Percentiles rank a stretch among this genome's conserved stretches.
phyloP scores from a whole-genome alignment of 1,140 invertebrate species.

The Pemphigus obesinymphae region DNA sequence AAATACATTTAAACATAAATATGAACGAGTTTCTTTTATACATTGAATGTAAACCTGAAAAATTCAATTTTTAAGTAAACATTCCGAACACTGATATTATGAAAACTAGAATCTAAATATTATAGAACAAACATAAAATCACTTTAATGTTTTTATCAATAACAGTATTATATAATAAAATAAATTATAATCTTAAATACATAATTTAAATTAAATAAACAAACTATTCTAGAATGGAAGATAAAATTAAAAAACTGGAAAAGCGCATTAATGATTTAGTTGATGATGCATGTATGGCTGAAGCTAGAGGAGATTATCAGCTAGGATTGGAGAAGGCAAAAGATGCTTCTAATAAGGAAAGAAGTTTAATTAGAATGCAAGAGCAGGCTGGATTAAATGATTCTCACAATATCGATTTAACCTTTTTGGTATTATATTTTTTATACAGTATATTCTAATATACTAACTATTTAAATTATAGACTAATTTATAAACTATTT shows the following conservation, averaged over 20 bases:
- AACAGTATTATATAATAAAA: no score
- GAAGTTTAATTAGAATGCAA: conserved; percentile 79
- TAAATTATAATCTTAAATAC: no score
- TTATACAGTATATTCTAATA: background rate
- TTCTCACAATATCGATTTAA: conserved; percentile 86
- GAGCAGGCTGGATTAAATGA: conserved; percentile 84
- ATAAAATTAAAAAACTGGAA: conserved; percentile 78
- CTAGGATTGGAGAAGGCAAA: conserved; percentile 86
- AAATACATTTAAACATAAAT: no score
- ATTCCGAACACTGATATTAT: no score
- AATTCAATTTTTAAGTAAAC: no score
- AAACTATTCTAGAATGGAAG: conserved; percentile 63
- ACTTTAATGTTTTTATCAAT: no score
- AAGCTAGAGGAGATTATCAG: conserved; percentile 57
- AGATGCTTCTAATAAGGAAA: conserved; percentile 90
- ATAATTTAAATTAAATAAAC: background rate
- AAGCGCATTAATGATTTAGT: conserved; percentile 77
- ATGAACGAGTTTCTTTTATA: no score
- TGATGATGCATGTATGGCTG: conserved; percentile 70
- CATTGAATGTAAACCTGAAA: no score
- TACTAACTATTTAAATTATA: background rate
- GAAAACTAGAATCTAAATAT: no score
- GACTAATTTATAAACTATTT: background rate
- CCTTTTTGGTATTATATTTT: conserved; percentile 68
- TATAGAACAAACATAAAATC: no score